These are phyloP conservation scores for Acipenser ruthenus DNA, from an alignment of 2,797 vertebrate species.

Conservation along the genomic window DNA sequence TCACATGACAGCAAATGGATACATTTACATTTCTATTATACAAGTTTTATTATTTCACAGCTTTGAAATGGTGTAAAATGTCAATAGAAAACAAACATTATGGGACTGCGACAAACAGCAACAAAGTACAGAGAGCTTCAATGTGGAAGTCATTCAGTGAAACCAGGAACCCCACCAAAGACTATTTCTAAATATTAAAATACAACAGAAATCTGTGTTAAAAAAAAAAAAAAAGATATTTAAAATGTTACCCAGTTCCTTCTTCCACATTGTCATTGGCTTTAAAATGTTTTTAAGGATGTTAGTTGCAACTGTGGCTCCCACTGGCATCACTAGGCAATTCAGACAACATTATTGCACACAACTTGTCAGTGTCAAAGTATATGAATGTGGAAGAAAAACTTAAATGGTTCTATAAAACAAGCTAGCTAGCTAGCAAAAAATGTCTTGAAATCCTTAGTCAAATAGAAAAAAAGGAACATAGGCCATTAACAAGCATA, in stretches of 20 bases:
- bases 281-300: neutral
- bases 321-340: neutral
- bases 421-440: conserved; percentile 11
- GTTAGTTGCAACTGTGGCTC: conserved; percentile 3
- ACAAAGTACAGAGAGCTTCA: conserved; percentile 19
- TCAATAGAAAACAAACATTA: conserved; percentile 20
- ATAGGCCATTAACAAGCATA: conserved; percentile 29
- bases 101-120: conserved; percentile 33
- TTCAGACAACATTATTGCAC: conserved; percentile 8
- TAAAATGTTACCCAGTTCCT: conserved; percentile 3
- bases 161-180: neutral
- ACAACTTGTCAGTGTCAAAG: conserved; percentile 20
- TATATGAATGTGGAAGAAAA: conserved; percentile 26
- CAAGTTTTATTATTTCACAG: conserved; percentile 50
- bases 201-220: conserved; percentile 3
- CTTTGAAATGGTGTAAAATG: conserved; percentile 42
- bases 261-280: conserved; percentile 5
- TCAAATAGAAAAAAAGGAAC: conserved; percentile 19
- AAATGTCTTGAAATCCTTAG: conserved; percentile 7
- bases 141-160: neutral
- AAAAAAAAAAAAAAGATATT: conserved; percentile 11
- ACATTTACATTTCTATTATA: conserved; percentile 54
- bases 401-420: conserved; percentile 12
- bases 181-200: too few species aligned
- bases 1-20: conserved; percentile 23